Evolutionary conservation across 2,888 invertebrate species (phyloP), one percentile per base, ranked within the genome.

Genomic region (Slavum lentiscoides): DNA sequence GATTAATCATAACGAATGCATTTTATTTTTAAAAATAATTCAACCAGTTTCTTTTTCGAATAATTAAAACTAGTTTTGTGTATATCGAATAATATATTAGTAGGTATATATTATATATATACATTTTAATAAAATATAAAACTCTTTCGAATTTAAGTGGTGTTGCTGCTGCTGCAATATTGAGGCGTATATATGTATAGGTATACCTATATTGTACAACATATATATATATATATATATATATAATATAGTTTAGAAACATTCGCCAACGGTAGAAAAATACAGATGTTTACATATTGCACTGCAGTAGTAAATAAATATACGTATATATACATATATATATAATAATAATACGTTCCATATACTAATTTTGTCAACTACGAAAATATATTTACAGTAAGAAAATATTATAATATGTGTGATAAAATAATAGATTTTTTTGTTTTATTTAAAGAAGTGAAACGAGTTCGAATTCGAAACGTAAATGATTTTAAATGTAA

Each of bases 241-340:
- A 23, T 19, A 19, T 13, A 53, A 53, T 66, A 21, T 21, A 74
- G 64, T 74, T 74, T 17, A 74, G 66, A 74, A 55, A 66, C 66
- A 66, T 66, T 74, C 39, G 21, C 37, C 39, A 74, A 55, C 49
- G 55, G 64, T 74, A 69, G 64, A 66, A 74, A 74, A 74, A 74
- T 15, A 39, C 64, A 64, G 74, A 64, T 74, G 74, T 66, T 74
- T 74, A 55, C 53, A 64, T 74, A 58, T 19, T 30, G 30, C 30
- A 30, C 30, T 30, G 30, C 30, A 30, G 66, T 8, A 23, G 66
- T 55, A 66, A 74, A 74, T 74, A 69, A 69, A 74, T 62, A 53
- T 64, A 74, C 11, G 11, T 53, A 53, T 19, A 19, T 53, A 23
- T 53, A 43, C n/a, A 1, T 30, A 62, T 73, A 61, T 73, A 39